Base-by-base conservation (phyloP, 2,113 vertebrate species). In the Sialia sialis region DNA sequence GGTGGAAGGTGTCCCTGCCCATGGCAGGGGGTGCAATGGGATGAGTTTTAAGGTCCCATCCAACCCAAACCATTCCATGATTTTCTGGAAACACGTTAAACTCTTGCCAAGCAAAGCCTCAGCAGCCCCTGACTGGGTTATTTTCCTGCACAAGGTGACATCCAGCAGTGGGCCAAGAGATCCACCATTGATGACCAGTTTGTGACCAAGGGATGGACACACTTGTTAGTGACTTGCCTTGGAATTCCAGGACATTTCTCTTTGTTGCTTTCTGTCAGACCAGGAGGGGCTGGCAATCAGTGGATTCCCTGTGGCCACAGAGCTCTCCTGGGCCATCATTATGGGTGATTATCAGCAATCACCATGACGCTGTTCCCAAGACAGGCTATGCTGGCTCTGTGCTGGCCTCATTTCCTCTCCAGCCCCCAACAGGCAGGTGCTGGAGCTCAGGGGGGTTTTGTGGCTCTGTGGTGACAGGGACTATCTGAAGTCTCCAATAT, bases 141-240 rank as follows among this genome's bases (percentile, higher is more conserved):
- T 83, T 64, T 34, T 56, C 62, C 30, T 48, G 36, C 49, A 13
- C 21, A 7, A 7, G 7, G 19, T 48, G 41, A 58, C 32, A n/a
- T 23, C 34, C 39, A 78, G 0, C 3, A 26, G 10, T 3, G 19
- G 48, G 18, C 34, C 27, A 54, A 29, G 52, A 39, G 74, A 20
- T 39, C 27, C 4, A 0, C 13, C 25, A 5, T 13, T 27, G 41
- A 13, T 7, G 23, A 4, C 66, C 22, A 4, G 23, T 16, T 26
- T 26, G 34, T 63, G 48, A 21, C 48, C 18, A 4, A 79, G 82
- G 25, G 1, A 6, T 10, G 44, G 56, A 30, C 22, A 6, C 0
- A 0, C 16, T 41, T 6, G 0, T 6, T 0, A 0, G 10, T 34
- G 66, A 16, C 32, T 29, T n/a, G 43, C 44, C 41, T 22, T 6